Conservation (phyloP, 2,888 invertebrate genomes). For the Brachyptera putata region DNA sequence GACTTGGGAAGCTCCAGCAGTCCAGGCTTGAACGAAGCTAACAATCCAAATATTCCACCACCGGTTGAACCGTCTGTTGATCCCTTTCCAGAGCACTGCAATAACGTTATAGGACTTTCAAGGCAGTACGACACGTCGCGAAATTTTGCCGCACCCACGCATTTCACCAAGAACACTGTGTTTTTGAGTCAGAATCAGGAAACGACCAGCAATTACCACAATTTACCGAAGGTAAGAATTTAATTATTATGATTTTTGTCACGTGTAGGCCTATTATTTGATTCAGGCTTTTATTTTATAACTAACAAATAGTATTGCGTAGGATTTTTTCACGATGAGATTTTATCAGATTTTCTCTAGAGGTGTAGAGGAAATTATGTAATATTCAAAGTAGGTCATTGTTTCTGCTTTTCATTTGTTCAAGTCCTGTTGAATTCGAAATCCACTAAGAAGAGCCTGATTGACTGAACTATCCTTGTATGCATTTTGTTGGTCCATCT, state of each 20-base stretch:
- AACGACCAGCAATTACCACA: conserved; percentile 24
- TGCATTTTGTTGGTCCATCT: too few relatives aligned
- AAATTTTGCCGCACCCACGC: conserved; percentile 37
- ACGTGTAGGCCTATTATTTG: neutral
- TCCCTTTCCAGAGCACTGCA: conserved; percentile 66
- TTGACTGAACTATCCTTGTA: too few relatives aligned
- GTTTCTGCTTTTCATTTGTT: too few relatives aligned
- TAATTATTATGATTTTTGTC: neutral
- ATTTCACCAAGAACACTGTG: conserved; percentile 31
- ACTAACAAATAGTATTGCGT: too few relatives aligned
- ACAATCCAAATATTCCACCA: conserved; percentile 50
- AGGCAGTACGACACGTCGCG: conserved; percentile 34
- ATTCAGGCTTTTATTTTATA: too few relatives aligned
- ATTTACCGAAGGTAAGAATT: conserved; percentile 25
- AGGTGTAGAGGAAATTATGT: too few relatives aligned
- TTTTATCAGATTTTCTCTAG: too few relatives aligned
- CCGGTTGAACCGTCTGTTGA: conserved; percentile 64
- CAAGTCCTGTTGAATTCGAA: too few relatives aligned
- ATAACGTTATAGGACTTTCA: conserved; percentile 31
- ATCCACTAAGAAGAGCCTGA: too few relatives aligned
- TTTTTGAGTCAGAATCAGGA: conserved; percentile 21
- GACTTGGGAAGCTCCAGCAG: conserved; percentile 42
- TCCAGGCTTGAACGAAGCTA: conserved; percentile 46
- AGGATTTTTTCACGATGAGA: too few relatives aligned
- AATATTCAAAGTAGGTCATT: too few relatives aligned